Evolutionary conservation across 2,888 invertebrate genomes (phyloP).

Genomic region (Colostygia pectinataria): DNA sequence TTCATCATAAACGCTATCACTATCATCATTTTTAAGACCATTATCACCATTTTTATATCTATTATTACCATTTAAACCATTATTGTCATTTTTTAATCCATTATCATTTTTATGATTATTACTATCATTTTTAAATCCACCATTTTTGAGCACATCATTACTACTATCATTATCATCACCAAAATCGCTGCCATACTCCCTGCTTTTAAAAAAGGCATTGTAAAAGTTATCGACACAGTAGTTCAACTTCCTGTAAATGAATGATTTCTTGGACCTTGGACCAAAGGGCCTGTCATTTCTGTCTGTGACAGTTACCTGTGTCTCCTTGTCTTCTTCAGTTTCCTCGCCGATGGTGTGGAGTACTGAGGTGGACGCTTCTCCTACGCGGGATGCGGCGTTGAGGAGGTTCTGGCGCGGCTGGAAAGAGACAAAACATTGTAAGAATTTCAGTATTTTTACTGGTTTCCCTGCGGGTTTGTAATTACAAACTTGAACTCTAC

Average conservation of each 20-base stretch:
- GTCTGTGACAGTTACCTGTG: conserved; percentile 79
- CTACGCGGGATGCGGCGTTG: conserved; percentile 97
- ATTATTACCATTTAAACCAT: conserved; percentile 13
- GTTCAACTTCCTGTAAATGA: conserved; percentile 72
- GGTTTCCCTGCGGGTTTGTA: no score
- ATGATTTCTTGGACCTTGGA: conserved; percentile 74
- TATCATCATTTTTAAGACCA: conserved; percentile 31
- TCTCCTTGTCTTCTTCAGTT: conserved; percentile 91
- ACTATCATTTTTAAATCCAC: not conserved
- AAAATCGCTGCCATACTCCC: conserved; percentile 60
- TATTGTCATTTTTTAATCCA: conserved; percentile 7
- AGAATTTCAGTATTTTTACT: no score
- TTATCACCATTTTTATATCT: not conserved
- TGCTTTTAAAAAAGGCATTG: conserved; percentile 68
- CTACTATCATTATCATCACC: conserved; percentile 25
- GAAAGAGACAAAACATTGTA: conserved; percentile 31
- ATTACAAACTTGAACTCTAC: no score
- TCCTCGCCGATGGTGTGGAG: conserved; percentile 96
- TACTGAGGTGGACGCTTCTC: conserved; percentile 97
- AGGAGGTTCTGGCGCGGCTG: conserved; percentile 95
- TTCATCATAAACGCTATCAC: conserved; percentile 32
- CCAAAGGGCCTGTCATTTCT: conserved; percentile 10
- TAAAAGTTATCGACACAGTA: conserved; percentile 79
- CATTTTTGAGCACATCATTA: conserved; percentile 20
- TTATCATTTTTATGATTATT: not conserved